phyloP scores from a whole-genome alignment of 2,797 vertebrate species.

The Phyllotis vaccarum region DNA sequence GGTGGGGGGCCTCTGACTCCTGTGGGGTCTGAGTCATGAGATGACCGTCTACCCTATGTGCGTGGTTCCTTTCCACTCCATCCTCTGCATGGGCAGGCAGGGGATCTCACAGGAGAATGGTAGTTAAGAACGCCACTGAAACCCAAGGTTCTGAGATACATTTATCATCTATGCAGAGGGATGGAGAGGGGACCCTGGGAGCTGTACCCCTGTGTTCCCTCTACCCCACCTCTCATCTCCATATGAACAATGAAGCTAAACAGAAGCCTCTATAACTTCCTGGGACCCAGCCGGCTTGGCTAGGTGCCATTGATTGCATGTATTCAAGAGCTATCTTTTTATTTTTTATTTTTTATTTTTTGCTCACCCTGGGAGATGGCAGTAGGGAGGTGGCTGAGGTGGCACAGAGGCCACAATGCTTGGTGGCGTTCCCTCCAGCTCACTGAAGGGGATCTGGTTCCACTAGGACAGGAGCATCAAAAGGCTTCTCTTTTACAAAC shows the following conservation, averaged over 20 bases:
- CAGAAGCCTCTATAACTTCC: not conserved
- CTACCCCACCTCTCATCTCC: not conserved
- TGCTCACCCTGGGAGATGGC: not conserved
- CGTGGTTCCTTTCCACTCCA: not conserved
- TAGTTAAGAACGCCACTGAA: not conserved
- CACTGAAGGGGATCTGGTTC: not conserved
- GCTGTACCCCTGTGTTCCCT: not conserved
- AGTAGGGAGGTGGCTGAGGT: not conserved
- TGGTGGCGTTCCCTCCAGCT: not conserved
- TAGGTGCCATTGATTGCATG: not conserved
- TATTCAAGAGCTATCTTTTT: not conserved
- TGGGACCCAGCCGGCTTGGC: not conserved
- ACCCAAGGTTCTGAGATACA: not conserved
- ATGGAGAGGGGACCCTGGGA: not conserved
- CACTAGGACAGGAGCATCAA: not conserved
- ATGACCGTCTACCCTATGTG: not conserved
- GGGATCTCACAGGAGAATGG: not conserved
- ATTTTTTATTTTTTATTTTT: too few relatives aligned
- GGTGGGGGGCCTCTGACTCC: conserved; percentile 10
- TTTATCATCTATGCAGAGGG: not conserved
- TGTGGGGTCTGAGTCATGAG: not conserved
- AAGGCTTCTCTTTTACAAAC: not conserved
- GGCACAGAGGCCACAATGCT: not conserved
- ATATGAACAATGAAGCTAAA: not conserved
- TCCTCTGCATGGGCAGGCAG: not conserved